Conservation (phyloP, 2,113 vertebrate genomes). For the Neolamprologus cancellatus region DNA sequence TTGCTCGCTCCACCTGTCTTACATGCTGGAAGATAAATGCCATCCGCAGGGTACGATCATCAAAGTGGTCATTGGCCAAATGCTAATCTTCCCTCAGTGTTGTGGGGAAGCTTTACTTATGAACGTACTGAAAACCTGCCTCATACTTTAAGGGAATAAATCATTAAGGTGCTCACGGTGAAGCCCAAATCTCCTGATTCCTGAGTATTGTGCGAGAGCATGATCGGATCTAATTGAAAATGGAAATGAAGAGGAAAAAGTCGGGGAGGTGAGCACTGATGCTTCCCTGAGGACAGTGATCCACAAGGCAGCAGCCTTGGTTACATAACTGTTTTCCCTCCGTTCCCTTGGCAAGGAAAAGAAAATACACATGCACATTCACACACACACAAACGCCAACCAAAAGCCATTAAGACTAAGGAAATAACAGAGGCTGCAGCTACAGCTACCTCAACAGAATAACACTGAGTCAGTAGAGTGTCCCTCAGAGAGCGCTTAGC, state of each 20-base stretch:
- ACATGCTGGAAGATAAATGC: constrained; percentile 26
- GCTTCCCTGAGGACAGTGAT: constrained; percentile 6
- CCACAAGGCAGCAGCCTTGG: constrained; percentile 29
- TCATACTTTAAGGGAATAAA: neutral
- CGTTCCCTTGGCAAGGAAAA: constrained; percentile 1
- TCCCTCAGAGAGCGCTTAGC: constrained; percentile 33
- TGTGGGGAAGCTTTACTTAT: constrained; percentile 4
- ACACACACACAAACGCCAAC: constrained; percentile 13
- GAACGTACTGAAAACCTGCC: neutral
- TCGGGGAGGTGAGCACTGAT: neutral
- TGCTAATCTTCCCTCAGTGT: neutral
- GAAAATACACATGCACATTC: constrained; percentile 1
- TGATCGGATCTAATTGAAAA: constrained; percentile 39
- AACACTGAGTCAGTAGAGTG: constrained; percentile 53
- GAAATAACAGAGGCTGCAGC: constrained; percentile 53
- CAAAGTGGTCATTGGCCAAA: constrained; percentile 10
- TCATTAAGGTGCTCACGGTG: neutral
- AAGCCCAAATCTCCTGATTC: neutral
- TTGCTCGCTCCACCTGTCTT: neutral
- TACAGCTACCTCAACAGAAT: constrained; percentile 35
- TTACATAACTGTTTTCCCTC: constrained; percentile 64
- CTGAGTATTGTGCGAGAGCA: neutral
- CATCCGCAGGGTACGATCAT: constrained; percentile 5
- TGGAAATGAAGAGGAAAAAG: constrained; percentile 46
- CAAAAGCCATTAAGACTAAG: constrained; percentile 48